Base-by-base conservation (phyloP, 2,888 invertebrate species). In the Anthophora plumipes region DNA sequence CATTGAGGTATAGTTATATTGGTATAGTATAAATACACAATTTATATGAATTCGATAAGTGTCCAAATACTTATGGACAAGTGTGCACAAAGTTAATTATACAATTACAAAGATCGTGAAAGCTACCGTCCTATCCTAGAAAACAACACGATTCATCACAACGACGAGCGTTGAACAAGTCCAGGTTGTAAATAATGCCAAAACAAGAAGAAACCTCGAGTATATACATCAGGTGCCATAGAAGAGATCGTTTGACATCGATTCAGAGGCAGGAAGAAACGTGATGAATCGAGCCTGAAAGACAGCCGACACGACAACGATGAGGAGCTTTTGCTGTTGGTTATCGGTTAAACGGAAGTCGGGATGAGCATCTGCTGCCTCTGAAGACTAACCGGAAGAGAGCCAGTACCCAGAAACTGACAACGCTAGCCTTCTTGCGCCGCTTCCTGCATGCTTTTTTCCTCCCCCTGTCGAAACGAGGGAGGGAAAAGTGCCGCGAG, bases 261-360 rank as follows among this genome's bases (percentile, higher is more conserved):
- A 67, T 50, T 67, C 60, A 9, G 7, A n/a, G 9, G 12, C 9
- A 22, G 6, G 12, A 60, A 66, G 70, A 55, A 74, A 46, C 3
- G 77, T 60, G 76, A 66, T 69, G 67, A 77, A 77, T 78, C 73
- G 71, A 61, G 66, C 37, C 14, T 9, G 54, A 67, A 39, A 60
- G 61, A 17, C 14, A 64, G 69, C 46, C 50, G 31, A 20, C 20
- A 14, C 41, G 60, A 22, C 20, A 0, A 6, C 39, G 37, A 37
- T 17, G 20, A 43, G 14, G 52, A 22, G 71, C 20, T 80, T 68
- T 67, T 55, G 50, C n/a, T n/a, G 67, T 52, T 59, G 70, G 74
- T 70, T 67, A 76, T 75, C 82, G 63, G 61, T 81, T 57, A 84
- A 86, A 81, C 67, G 66, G 64, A 59, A 82, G 73, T 66, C n/a